These are phyloP conservation scores for Drosophila macrospina DNA, from an alignment of 2,888 invertebrate genomes.

Conservation along the genomic window DNA sequence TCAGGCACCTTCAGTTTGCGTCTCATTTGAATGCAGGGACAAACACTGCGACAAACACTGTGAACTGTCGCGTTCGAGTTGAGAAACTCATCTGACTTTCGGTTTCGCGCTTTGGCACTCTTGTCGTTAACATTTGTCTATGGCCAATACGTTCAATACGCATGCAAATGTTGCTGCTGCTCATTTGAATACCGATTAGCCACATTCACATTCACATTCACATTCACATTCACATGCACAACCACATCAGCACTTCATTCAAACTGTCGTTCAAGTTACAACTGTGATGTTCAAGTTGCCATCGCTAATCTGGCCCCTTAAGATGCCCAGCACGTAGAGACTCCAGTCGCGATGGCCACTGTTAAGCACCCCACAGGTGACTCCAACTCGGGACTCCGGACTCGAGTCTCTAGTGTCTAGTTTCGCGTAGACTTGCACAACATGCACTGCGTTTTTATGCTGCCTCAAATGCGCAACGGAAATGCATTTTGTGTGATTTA, in stretches of 20 bases:
- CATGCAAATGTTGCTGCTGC: slow-evolving; percentile 55
- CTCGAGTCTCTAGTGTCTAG: too few relatives aligned
- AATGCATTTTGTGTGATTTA: slow-evolving; percentile 51
- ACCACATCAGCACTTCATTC: slow-evolving; percentile 31
- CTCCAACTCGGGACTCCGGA: not conserved
- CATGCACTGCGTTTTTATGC: slow-evolving; percentile 23
- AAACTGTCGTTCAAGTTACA: slow-evolving; percentile 39
- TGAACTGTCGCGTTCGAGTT: slow-evolving; percentile 77
- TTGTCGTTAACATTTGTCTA: slow-evolving; percentile 30
- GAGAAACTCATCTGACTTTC: slow-evolving; percentile 82
- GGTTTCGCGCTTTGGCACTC: slow-evolving; percentile 59
- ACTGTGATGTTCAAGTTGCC: slow-evolving; percentile 40
- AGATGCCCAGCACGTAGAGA: slow-evolving; percentile 62
- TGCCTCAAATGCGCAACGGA: slow-evolving; percentile 53
- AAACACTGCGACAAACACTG: slow-evolving; percentile 48
- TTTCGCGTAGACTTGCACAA: slow-evolving; percentile 48
- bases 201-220: slow-evolving; percentile 30
- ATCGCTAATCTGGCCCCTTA: slow-evolving; percentile 52
- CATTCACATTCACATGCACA: slow-evolving; percentile 10
- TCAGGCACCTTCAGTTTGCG: slow-evolving; percentile 57
- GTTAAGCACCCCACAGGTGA: slow-evolving; percentile 2
- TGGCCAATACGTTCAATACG: slow-evolving; percentile 38
- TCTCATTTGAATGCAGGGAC: slow-evolving; percentile 71
- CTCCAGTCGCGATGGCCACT: slow-evolving; percentile 20
- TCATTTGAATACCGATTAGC: slow-evolving; percentile 81